Base-by-base conservation (phyloP, 2,113 vertebrate species). In the Agapornis roseicollis region DNA sequence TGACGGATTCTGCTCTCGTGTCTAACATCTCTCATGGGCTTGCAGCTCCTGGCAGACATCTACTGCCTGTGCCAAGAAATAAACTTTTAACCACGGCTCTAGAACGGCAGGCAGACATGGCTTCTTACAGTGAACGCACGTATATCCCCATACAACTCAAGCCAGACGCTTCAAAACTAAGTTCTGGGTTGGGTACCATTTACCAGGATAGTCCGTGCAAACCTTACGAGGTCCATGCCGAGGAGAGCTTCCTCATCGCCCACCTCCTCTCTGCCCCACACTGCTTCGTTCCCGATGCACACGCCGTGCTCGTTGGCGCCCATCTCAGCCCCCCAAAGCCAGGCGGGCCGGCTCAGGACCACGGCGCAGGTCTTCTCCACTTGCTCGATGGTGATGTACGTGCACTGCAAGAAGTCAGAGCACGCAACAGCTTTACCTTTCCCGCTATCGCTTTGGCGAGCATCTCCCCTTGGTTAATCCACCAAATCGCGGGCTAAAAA, bases 301-400 rank as follows among this genome's bases (percentile, higher is more conserved):
- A 99, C 98, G 88, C 99, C 99, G 93, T 99, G 98, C 73, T 99
- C 99, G 94, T 99, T 99, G 64, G 99, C 99, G 7, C 99, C 99
- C 99, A 99, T 99, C 97, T 99, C 99, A 33, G 99, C 99, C 2
- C 99, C 99, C 99, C 99, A 99, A 41, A 99, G 96, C 99, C 99
- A 99, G 2, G 99, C 97, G 44, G 99, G 99, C n/a, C 97, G 99
- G 97, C 99, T 99, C 96, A 99, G 97, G 31, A 99, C 98, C 86
- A 99, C 98, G 44, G 98, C 98, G 77, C 98, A 94, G 1, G 99
- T 99, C 88, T 98, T 94, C 37, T 91, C 87, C 13, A 77, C 98
- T 94, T 99, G 99, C 44, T 98, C 99, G 10, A 99, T 97, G 89
- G 97, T 83, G 89, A 99, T 97, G 82, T 99, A 99, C 9, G 99